Percentiles rank a stretch among this genome's conserved stretches.
These are phyloP conservation scores for Rhodeus uyekii DNA, from an alignment of 2,797 vertebrate species.

Conservation along the genomic window DNA sequence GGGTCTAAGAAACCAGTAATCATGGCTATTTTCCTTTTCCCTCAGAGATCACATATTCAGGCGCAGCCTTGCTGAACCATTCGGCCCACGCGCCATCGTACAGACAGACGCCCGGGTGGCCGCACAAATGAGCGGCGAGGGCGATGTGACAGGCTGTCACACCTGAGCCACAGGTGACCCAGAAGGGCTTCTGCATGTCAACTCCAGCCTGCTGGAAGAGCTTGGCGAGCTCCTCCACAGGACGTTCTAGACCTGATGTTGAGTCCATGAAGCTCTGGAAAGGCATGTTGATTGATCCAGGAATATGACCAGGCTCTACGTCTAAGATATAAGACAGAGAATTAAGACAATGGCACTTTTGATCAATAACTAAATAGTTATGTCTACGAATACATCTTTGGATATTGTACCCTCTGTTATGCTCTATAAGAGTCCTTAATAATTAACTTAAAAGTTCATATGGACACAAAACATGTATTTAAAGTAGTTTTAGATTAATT, in stretches of 20 bases:
- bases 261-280: slow-evolving; percentile 83
- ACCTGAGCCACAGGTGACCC: slow-evolving; percentile 87
- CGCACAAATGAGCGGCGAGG: slow-evolving; percentile 87
- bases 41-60: slow-evolving; percentile 82
- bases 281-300: slow-evolving; percentile 85
- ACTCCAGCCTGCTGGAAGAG: slow-evolving; percentile 83
- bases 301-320: slow-evolving; percentile 86
- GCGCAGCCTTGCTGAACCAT: slow-evolving; percentile 85
- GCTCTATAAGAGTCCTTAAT: background rate
- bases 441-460: background rate
- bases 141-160: slow-evolving; percentile 90
- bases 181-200: slow-evolving; percentile 82
- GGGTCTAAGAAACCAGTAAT: background rate
- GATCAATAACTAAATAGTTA: background rate
- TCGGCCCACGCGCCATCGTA: slow-evolving; percentile 95
- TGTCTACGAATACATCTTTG: background rate
- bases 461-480: background rate
- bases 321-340: slow-evolving; percentile 66
- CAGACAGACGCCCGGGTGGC: slow-evolving; percentile 81
- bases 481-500: background rate
- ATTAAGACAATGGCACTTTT: background rate
- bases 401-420: background rate
- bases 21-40: slow-evolving; percentile 63
- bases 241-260: slow-evolving; percentile 79
- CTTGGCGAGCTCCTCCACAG: slow-evolving; percentile 74